phyloP scores from a whole-genome alignment of 2,113 vertebrate genomes.

The Chitala chitala region DNA sequence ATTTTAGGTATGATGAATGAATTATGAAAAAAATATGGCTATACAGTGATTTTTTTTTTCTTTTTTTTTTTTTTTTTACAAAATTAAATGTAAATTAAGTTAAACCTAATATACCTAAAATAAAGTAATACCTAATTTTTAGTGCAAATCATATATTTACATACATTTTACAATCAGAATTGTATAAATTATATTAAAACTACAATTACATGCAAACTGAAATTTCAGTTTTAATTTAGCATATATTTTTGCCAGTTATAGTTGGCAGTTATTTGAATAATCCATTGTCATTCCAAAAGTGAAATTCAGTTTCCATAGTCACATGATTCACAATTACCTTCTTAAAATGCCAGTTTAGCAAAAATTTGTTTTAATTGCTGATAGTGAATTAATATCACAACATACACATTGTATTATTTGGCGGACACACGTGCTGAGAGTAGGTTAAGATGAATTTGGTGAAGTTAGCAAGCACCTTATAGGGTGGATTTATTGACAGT shows the following conservation, averaged over 20 bases:
- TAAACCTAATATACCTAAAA: no score
- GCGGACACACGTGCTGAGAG: no score
- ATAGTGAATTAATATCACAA: not conserved
- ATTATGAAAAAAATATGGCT: no score
- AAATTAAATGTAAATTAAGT: no score
- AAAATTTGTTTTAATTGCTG: not conserved
- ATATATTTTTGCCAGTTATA: conserved; percentile 1
- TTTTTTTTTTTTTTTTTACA: no score
- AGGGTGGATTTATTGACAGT: not conserved
- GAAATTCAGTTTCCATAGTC: no score
- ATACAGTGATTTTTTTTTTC: no score
- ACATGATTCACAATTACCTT: not conserved
- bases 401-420: not conserved
- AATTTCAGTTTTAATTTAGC: not conserved
- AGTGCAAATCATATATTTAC: not conserved
- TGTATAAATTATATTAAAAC: not conserved
- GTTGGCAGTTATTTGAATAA: not conserved
- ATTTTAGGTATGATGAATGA: no score
- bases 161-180: not conserved
- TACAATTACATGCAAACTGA: not conserved
- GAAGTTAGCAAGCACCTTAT: not conserved
- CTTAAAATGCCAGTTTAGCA: not conserved
- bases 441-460: no score
- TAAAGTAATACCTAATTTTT: no score
- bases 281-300: not conserved